These are phyloP conservation scores for Yponomeuta plumbellus DNA, from an alignment of 2,888 invertebrate genomes.

Conservation along the genomic window DNA sequence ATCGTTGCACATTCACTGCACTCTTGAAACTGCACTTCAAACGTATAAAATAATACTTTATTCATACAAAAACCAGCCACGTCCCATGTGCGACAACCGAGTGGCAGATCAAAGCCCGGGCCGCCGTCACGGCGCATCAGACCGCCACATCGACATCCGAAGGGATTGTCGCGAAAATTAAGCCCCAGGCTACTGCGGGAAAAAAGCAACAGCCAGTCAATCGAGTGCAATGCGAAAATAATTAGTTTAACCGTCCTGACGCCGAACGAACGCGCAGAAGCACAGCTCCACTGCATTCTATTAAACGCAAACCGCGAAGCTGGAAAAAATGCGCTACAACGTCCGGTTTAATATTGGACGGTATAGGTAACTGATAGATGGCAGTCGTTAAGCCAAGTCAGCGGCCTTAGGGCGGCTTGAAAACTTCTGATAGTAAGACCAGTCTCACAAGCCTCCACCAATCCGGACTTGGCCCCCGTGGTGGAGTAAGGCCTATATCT, in stretches of 20 bases:
- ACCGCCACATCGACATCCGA: slow-evolving; percentile 51
- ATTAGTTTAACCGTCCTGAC: slow-evolving; percentile 18
- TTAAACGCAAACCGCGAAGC: no score
- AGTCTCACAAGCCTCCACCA: no score
- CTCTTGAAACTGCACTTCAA: background rate
- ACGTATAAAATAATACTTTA: slow-evolving; percentile 1
- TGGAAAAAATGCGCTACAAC: no score
- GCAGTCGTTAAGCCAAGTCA: no score
- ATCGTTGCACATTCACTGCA: background rate
- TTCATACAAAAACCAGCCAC: slow-evolving; percentile 8
- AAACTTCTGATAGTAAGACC: no score
- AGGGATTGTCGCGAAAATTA: slow-evolving; percentile 53
- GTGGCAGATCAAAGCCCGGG: slow-evolving; percentile 44
- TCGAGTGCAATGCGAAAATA: slow-evolving; percentile 18
- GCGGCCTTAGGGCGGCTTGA: no score
- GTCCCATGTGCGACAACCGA: slow-evolving; percentile 14
- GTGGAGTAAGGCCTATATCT: no score
- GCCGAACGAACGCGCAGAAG: background rate
- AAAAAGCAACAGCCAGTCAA: slow-evolving; percentile 25
- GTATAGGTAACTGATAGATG: no score
- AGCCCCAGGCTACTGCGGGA: slow-evolving; percentile 25
- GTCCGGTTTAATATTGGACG: no score
- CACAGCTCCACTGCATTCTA: background rate
- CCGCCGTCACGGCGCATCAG: slow-evolving; percentile 51
- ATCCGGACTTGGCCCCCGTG: no score